phyloP scores from a whole-genome alignment of 1,140 invertebrate species.

The Zaprionus kolodkinae region DNA sequence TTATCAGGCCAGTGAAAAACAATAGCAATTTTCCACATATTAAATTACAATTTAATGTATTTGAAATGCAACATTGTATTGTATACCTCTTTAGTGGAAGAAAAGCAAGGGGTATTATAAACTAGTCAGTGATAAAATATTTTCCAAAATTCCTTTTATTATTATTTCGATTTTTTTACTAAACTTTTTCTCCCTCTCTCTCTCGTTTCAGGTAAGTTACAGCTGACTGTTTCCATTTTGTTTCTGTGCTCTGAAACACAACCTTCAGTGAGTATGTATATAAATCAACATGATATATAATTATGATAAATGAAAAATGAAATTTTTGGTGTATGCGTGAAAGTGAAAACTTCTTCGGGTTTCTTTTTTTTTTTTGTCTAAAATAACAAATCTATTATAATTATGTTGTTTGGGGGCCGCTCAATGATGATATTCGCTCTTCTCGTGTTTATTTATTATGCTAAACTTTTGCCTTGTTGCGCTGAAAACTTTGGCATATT shows the following conservation, averaged over 20 bases:
- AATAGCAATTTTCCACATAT: slow-evolving; percentile 36
- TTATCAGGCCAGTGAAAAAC: slow-evolving; percentile 36
- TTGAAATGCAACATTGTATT: slow-evolving; percentile 38
- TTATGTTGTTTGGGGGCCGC: slow-evolving; percentile 39
- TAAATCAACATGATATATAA: slow-evolving; percentile 67
- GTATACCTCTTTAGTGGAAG: background rate
- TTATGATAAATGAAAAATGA: slow-evolving; percentile 74
- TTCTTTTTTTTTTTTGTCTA: slow-evolving; percentile 38
- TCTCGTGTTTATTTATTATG: slow-evolving; percentile 78
- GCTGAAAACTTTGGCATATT: slow-evolving; percentile 80
- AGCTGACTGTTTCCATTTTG: slow-evolving; percentile 6
- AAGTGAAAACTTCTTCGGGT: slow-evolving; percentile 48
- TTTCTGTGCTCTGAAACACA: background rate
- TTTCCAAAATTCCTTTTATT: slow-evolving; percentile 13
- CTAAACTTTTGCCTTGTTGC: slow-evolving; percentile 58
- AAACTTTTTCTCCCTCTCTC: slow-evolving; percentile 20
- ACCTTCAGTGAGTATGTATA: slow-evolving; percentile 59
- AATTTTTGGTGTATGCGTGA: slow-evolving; percentile 2
- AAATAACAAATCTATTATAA: slow-evolving; percentile 74
- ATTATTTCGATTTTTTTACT: slow-evolving; percentile 49
- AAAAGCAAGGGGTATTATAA: background rate
- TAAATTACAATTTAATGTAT: slow-evolving; percentile 69
- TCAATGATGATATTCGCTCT: slow-evolving; percentile 43
- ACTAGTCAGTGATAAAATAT: background rate
- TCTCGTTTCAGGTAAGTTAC: slow-evolving; percentile 62